Evolutionary conservation across 1,140 invertebrate species (phyloP), one percentile per base, ranked within the genome.

Genomic region (Pseudomyrmex concolor): DNA sequence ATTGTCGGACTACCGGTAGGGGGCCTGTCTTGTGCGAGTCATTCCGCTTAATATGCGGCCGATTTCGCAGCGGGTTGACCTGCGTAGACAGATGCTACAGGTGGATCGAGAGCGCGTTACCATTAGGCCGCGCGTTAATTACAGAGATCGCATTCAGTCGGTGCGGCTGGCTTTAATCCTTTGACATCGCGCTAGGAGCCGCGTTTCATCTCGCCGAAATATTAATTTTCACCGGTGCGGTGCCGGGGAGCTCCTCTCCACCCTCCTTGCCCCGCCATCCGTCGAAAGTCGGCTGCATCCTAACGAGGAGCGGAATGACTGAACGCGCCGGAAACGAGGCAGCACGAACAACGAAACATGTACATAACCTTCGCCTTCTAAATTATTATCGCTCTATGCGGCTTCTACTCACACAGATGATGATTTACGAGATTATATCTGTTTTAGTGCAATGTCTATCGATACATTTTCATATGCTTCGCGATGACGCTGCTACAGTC

Each of bases 51-150:
- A 94, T 94, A 92, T 85, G 89, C 82, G 63, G 63, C 86, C 81
- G 85, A 77, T 74, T 89, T 83, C 34, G 19, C 51, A 60, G 68
- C 57, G 51, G 72, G 45, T 50, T 68, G 89, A 87, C 64, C 71
- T 63, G 64, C n/a, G 78, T 85, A 86, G 86, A 82, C 82, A 86
- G 50, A 57, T 50, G 84, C 67, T 84, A 90, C 89, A 93, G 91
- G 89, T 92, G 91, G 86, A 90, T 78, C 85, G 78, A 81, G 78
- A 81, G 55, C 78, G 70, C 67, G 71, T 86, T 86, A 88, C 92
- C 93, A 92, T 93, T 93, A 94, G 87, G 68, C 83, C 78, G 85
- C 88, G 86, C 90, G 90, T 93, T 93, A 94, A 94, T 94, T 94
- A 93, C 92, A 87, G 88, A 88, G 92, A 92, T 92, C 91, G 89